Evolutionary conservation across 1,140 invertebrate genomes (phyloP), one percentile per base, ranked within the genome.

Genomic region (Brachionus plicatilis): DNA sequence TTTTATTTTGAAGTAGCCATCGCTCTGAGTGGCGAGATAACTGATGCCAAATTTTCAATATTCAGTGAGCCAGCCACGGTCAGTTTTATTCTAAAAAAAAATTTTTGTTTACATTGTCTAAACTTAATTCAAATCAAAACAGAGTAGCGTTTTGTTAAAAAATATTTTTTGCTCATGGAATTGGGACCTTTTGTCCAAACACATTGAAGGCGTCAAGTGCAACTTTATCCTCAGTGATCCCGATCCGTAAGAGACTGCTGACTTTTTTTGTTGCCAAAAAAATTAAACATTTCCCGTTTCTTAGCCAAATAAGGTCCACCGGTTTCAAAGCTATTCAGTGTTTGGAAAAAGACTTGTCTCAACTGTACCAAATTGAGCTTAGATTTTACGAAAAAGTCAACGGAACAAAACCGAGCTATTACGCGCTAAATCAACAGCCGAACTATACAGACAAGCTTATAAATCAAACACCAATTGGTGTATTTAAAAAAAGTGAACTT

Each of bases 101-200:
- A 41, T 41, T 75, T 75, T 43, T 37, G 14, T 47, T 43, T 75
- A 20, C 45, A 14, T 43, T 72, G n/a, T 75, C 41, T 75, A 43
- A 75, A 17, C 4, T 29, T 3, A 11, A 43, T 43, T 75, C 3
- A 43, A 43, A 43, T 45, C 7, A 24, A 27, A 47, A 47, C 72
- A 76, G 72, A 76, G 72, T 50, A 76, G 72, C 50, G 50, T 9
- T 50, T 37, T 47, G 27, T 76, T 76, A 50, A 76, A 76, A 27
- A 45, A 76, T 50, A 76, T 76, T 14, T 76, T 76, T 29, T 76
- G 72, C 72, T 76, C 72, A 50, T 76, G 72, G 72, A 76, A 76
- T 33, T 76, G 72, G 72, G 72, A 76, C 17, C 45, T 76, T 47
- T 50, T 76, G 43, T 47, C 72, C 27, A 76, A 76, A 17, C 72